These are phyloP conservation scores for Agrilus cyanescens DNA, from an alignment of 2,888 invertebrate species.

Conservation along the genomic window DNA sequence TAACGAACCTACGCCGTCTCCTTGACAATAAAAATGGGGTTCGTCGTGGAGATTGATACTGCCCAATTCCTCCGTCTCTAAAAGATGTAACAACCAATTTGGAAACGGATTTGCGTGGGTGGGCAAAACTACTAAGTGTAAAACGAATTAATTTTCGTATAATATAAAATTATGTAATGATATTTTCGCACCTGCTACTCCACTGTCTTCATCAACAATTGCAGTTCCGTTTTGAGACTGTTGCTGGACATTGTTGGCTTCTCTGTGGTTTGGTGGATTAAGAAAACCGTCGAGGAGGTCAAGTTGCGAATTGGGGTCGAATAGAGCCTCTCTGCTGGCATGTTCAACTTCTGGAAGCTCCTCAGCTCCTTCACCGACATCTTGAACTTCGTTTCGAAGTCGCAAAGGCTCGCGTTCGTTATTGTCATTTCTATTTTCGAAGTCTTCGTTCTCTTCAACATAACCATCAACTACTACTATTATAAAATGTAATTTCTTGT, in stretches of 20 bases:
- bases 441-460: constrained; percentile 4
- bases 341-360: constrained; percentile 18
- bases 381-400: background rate
- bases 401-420: constrained; percentile 2
- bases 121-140: constrained; percentile 10
- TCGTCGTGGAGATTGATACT: constrained; percentile 22
- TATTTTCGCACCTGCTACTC: constrained; percentile 11
- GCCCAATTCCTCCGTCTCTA: constrained; percentile 19
- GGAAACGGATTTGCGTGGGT: constrained; percentile 26
- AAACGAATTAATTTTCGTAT: background rate
- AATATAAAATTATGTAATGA: background rate
- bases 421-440: constrained; percentile 9
- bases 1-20: constrained; percentile 32
- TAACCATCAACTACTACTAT: background rate
- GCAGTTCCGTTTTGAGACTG: constrained; percentile 1
- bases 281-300: constrained; percentile 30
- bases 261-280: constrained; percentile 12
- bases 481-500: too few relatives aligned
- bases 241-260: constrained; percentile 2
- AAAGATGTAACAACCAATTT: constrained; percentile 31
- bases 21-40: constrained; percentile 34
- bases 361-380: background rate
- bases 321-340: constrained; percentile 31
- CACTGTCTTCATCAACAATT: constrained; percentile 5
- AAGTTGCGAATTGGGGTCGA: constrained; percentile 30